Evolutionary conservation across 2,888 invertebrate genomes (phyloP).

Genomic region (Chouioia cunea): DNA sequence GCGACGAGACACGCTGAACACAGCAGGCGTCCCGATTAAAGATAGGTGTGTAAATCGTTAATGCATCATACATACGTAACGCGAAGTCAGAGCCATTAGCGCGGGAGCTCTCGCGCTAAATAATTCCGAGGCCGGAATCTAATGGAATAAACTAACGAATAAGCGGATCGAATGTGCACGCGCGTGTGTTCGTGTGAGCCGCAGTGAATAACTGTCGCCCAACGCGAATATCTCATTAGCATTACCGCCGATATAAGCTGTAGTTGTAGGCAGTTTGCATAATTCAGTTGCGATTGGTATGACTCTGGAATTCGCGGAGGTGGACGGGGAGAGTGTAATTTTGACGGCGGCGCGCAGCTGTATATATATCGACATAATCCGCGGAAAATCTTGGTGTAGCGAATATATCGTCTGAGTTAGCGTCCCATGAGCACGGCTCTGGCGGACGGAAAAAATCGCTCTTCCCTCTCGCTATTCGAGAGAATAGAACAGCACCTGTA

Average conservation of each 20-base stretch:
- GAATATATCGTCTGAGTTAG: conserved; percentile 42
- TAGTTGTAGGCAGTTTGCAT: background rate
- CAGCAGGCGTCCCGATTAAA: too few relatives aligned
- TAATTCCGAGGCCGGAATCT: too few relatives aligned
- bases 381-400: conserved; percentile 34
- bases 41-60: too few relatives aligned
- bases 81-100: too few relatives aligned
- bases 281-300: conserved; percentile 13
- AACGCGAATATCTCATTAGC: conserved; percentile 20
- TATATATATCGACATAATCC: conserved; percentile 45
- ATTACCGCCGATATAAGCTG: background rate
- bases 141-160: too few relatives aligned
- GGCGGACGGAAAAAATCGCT: conserved; percentile 21
- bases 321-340: conserved; percentile 16
- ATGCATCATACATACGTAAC: too few relatives aligned
- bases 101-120: too few relatives aligned
- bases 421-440: background rate
- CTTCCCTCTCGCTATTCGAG: conserved; percentile 34
- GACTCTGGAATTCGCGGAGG: background rate
- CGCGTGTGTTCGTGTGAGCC: too few relatives aligned
- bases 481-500: background rate
- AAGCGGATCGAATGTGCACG: too few relatives aligned
- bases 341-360: conserved; percentile 25
- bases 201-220: background rate
- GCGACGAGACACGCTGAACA: too few relatives aligned